Evolutionary conservation across 2,797 vertebrate species (phyloP), one percentile per base, ranked within the genome.

Genomic region (Pseudomugil tenellus): DNA sequence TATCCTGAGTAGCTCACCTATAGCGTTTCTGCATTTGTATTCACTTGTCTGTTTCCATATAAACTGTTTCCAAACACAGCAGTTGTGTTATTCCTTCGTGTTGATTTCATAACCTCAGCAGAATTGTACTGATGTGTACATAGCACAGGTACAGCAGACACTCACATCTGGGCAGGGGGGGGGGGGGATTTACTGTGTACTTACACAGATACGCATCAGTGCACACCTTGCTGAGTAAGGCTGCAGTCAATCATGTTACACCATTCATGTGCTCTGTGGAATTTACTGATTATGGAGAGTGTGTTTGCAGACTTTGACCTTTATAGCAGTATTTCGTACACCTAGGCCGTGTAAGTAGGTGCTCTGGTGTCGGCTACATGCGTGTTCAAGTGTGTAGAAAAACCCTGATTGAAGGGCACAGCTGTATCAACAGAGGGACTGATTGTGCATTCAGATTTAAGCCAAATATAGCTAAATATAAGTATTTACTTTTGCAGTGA

Each of bases 201-300:
- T 56, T 58, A 34, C 54, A n/a, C n/a, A 58, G 64, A 63, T 58
- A 43, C 7, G 46, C 55, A 49, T 64, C 56, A n/a, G 21, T 49
- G 67, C 56, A 35, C 51, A 51, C 35, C 67, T 34, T 28, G 25
- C 55, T 49, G 23, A 21, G 51, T 29, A 28, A 49, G 43, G 49
- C 55, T 63, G 48, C 55, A 55, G 66, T 75, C 55, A 63, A 51
- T 67, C 64, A 60, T 52, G 23, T 23, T 58, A 41, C 46, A 58
- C 46, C 54, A 74, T 34, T 53, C 39, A 29, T 14, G 29, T 7
- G 21, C 35, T 65, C 51, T 52, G 34, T 29, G 52, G 16, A 34
- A 57, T 70, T 58, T 51, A 41, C 52, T 60, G 12, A 26, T 58
- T 39, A 52, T 14, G 23, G n/a, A 48, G 9, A 69, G 28, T 49